Base-by-base conservation (phyloP, 37 sponge, comb jelly and placozoan genomes). In the Beroe ovata region DNA sequence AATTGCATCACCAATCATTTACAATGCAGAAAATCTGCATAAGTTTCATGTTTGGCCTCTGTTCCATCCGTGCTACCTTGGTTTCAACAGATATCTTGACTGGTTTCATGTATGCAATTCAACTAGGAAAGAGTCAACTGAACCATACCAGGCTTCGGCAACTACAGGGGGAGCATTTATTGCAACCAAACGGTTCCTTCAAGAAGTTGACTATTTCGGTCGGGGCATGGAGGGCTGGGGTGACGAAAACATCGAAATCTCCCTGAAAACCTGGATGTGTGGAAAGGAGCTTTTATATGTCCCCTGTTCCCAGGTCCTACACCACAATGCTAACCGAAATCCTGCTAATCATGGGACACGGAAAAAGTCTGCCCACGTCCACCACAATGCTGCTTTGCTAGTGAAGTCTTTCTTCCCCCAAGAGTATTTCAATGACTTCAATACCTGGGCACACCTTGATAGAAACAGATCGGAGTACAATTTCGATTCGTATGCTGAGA, bases 221-320 rank as follows among this genome's bases (percentile, higher is more conserved):
- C 4, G 0, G 54, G 35, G 54, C 25, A 77, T 77, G 84, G 84
- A 77, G 84, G 84, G 84, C 28, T 77, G 84, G 84, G 84, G 84
- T 4, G 8, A 42, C 19, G 84, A 77, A 54, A 77, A 77, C 28
- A 40, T 77, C 1, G 84, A 77, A 11, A 19, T 77, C 3, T 20
- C 84, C 18, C 41, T 77, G 84, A 77, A 77, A 41, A 77, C 84
- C 4, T 77, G 84, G 84, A 40, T 42, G n/a, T 77, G 84, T 42
- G 84, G 84, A 2, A 35, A 54, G 1, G 25, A 42, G 42, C 36
- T 77, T 0, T 6, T 42, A 6, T 77, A 3, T 20, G 84, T 77
- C 1, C 41, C 84, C 28, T 77, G 84, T 19, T 39, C 84, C 23
- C n/a, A 35, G 19, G 84, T 77, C 0, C 54, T 77, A 2, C 84